Conservation (phyloP, 2,888 invertebrate genomes). For the Lepidonotus clava region DNA sequence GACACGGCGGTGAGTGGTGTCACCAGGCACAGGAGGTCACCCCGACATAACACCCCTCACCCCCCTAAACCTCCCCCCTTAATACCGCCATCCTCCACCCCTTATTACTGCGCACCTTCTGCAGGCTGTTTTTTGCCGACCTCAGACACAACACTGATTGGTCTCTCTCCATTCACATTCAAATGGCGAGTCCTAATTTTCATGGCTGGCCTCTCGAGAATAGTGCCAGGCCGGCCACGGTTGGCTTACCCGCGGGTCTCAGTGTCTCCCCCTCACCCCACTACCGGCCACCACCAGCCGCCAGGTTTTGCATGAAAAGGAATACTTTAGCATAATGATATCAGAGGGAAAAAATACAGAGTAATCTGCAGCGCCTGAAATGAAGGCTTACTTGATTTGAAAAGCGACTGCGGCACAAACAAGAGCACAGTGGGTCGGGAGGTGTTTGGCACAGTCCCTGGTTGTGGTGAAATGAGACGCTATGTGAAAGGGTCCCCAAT, state of each 20-base stretch:
- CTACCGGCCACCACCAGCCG: no score
- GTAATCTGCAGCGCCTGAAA: constrained; percentile 14
- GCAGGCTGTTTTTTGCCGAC: not conserved
- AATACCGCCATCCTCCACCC: not conserved
- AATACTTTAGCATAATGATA: constrained; percentile 45
- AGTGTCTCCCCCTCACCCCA: no score
- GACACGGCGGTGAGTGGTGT: not conserved
- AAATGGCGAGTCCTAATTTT: constrained; percentile 46
- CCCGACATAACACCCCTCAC: not conserved
- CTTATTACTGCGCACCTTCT: constrained; percentile 31
- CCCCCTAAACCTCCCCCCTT: not conserved
- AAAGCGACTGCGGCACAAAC: constrained; percentile 16
- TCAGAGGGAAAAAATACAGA: not conserved
- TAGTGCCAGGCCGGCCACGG: not conserved
- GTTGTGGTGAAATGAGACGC: no score
- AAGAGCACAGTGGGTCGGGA: not conserved
- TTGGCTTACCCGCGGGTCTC: not conserved
- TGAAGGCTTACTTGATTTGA: constrained; percentile 19
- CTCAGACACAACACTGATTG: constrained; percentile 43
- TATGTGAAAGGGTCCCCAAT: no score
- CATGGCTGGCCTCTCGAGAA: constrained; percentile 27
- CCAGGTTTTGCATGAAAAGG: constrained; percentile 11
- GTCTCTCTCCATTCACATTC: constrained; percentile 47
- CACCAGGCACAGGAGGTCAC: not conserved
- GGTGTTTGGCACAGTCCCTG: not conserved